phyloP scores from a whole-genome alignment of 2,888 invertebrate species.

The Acleris literana region DNA sequence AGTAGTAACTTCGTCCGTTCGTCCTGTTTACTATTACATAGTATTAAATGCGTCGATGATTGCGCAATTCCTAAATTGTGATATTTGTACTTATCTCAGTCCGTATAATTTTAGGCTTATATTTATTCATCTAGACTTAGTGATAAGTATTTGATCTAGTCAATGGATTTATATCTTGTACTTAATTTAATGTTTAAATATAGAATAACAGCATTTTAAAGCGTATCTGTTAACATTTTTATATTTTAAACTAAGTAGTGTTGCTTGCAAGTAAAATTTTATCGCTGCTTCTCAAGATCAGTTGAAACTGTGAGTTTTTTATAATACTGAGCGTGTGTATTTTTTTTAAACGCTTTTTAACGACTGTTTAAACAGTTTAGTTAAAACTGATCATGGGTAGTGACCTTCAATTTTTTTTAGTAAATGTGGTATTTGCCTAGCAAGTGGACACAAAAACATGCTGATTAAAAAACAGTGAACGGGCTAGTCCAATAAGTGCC shows the following conservation, averaged over 20 bases:
- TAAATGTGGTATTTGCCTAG: constrained; percentile 33
- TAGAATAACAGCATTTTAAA: constrained; percentile 15
- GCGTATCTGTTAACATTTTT: constrained; percentile 35
- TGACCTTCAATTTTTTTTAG: constrained; percentile 21
- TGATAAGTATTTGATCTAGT: constrained; percentile 57
- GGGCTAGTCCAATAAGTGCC: constrained; percentile 72
- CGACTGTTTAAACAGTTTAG: too few relatives aligned
- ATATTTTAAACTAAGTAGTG: constrained; percentile 47
- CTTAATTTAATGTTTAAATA: constrained; percentile 32
- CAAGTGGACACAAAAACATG: too few relatives aligned
- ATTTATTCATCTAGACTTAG: constrained; percentile 37
- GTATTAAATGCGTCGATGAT: constrained; percentile 62
- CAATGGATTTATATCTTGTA: constrained; percentile 45
- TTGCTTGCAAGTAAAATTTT: constrained; percentile 48
- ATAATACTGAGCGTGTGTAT: too few relatives aligned
- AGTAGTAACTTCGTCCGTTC: constrained; percentile 45
- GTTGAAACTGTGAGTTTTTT: too few relatives aligned
- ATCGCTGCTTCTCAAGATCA: neutral
- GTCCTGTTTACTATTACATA: constrained; percentile 61
- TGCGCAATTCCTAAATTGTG: constrained; percentile 80
- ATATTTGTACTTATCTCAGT: constrained; percentile 69
- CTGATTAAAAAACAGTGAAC: neutral
- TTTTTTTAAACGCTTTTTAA: too few relatives aligned
- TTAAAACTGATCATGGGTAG: too few relatives aligned
- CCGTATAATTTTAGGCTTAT: constrained; percentile 50